Percentiles rank a stretch among this genome's conserved stretches.
Conservation (phyloP, 2,888 invertebrate genomes). For the Phania funesta region DNA sequence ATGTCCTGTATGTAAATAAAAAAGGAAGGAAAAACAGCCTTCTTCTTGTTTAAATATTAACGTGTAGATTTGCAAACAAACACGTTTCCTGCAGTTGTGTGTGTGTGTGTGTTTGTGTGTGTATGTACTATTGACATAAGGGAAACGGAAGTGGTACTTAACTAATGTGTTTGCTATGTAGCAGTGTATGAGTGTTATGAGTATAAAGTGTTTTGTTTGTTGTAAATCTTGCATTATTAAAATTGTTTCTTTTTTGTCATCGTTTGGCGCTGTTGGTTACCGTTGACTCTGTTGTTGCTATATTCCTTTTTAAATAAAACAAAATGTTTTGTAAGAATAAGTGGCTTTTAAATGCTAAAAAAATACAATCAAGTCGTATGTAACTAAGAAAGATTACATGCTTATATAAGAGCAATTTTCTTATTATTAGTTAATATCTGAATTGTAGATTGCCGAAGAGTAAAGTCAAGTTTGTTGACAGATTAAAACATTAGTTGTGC, state of each 20-base stretch:
- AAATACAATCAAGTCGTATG: too few relatives aligned
- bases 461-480: too few relatives aligned
- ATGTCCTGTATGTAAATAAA: conserved; percentile 52
- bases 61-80: conserved; percentile 20
- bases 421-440: too few relatives aligned
- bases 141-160: conserved; percentile 67
- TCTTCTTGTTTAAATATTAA: conserved; percentile 37
- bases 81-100: conserved; percentile 10
- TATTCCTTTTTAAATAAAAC: conserved; percentile 5
- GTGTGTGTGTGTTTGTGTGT: conserved; percentile 1
- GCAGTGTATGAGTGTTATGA: conserved; percentile 67
- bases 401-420: too few relatives aligned
- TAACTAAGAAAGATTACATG: too few relatives aligned
- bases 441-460: too few relatives aligned
- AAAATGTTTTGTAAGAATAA: conserved; percentile 47
- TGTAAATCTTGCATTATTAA: conserved; percentile 44
- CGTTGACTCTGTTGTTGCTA: conserved; percentile 14
- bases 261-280: conserved; percentile 43
- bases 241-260: conserved; percentile 13
- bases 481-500: too few relatives aligned
- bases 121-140: conserved; percentile 29
- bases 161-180: conserved; percentile 67
- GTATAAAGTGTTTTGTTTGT: conserved; percentile 70
- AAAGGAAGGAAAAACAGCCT: conserved; percentile 12
- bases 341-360: conserved; percentile 56